phyloP scores from a whole-genome alignment of 2,113 vertebrate genomes.

The Dissostichus mawsoni region DNA sequence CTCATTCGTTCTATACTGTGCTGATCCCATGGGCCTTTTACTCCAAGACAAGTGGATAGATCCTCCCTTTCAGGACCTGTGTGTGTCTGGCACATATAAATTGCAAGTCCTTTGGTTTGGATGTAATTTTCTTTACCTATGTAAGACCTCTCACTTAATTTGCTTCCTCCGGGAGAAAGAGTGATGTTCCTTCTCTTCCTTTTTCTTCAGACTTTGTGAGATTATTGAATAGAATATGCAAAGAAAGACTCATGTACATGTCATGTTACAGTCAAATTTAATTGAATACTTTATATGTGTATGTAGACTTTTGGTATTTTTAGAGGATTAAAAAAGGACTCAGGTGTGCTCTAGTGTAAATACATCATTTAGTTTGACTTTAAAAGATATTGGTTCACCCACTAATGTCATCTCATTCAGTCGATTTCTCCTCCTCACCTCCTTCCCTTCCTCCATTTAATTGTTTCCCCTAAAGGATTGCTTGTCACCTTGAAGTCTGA shows the following conservation, averaged over 20 bases:
- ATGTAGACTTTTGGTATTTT: neutral
- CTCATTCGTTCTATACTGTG: conserved; percentile 67
- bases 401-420: neutral
- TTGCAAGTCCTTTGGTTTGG: conserved; percentile 47
- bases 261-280: neutral
- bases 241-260: neutral
- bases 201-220: neutral
- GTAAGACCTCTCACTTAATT: conserved; percentile 19
- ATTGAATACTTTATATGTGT: neutral
- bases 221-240: neutral
- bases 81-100: conserved; percentile 68
- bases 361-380: neutral
- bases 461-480: conserved; percentile 15
- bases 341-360: neutral
- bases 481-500: conserved; percentile 17
- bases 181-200: neutral
- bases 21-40: conserved; percentile 64
- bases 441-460: neutral
- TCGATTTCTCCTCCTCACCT: neutral
- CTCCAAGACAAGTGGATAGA: conserved; percentile 59
- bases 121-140: conserved; percentile 13
- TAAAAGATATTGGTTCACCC: neutral
- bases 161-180: conserved; percentile 10
- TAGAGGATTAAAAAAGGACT: neutral
- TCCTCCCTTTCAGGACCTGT: conserved; percentile 46